phyloP scores from a whole-genome alignment of 2,888 invertebrate species.

The Pandemis heparana region DNA sequence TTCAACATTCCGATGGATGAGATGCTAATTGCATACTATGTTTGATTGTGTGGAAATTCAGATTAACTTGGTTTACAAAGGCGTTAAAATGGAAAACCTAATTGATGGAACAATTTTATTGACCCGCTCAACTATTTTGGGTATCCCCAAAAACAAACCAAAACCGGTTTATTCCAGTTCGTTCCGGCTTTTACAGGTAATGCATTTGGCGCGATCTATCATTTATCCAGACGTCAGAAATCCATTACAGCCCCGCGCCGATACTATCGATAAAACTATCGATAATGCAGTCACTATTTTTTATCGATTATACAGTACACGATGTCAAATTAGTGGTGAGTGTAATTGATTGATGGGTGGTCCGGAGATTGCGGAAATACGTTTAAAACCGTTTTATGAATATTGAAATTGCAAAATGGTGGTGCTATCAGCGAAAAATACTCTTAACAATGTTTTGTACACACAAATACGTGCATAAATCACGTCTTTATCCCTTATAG shows the following conservation, averaged over 20 bases:
- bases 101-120: background rate
- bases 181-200: constrained; percentile 58
- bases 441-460: too few relatives aligned
- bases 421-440: too few relatives aligned
- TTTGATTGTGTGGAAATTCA: too few relatives aligned
- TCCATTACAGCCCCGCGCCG: constrained; percentile 66
- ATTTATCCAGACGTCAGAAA: constrained; percentile 79
- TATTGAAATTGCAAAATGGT: background rate
- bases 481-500: too few relatives aligned
- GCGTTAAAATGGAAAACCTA: background rate
- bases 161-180: constrained; percentile 30
- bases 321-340: background rate
- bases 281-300: background rate
- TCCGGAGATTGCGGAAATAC: background rate
- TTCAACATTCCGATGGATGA: too few relatives aligned
- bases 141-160: constrained; percentile 19
- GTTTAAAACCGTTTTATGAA: background rate
- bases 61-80: too few relatives aligned
- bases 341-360: background rate
- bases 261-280: constrained; percentile 34
- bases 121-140: background rate
- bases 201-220: constrained; percentile 73
- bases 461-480: too few relatives aligned
- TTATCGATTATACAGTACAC: constrained; percentile 14
- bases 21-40: too few relatives aligned